Evolutionary conservation across 1,140 invertebrate species (phyloP).

Genomic region (Schlechtendalia chinensis): DNA sequence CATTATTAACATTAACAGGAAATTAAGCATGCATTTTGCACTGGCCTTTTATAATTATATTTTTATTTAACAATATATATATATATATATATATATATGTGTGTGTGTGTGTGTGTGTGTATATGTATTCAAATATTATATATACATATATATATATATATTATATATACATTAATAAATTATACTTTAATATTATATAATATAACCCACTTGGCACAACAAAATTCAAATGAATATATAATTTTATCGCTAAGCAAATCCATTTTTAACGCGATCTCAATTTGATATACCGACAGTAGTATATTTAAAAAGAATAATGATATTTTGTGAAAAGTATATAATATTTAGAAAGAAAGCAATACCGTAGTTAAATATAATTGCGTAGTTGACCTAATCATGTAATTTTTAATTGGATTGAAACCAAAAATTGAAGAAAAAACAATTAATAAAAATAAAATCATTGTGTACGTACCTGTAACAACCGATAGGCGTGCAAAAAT

Average conservation of each 20-base stretch:
- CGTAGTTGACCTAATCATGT: constrained; percentile 41
- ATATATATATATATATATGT: not conserved
- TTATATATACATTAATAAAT: constrained; percentile 1
- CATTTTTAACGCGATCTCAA: constrained; percentile 47
- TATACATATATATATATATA: not conserved
- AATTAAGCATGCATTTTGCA: constrained; percentile 50
- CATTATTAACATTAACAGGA: constrained; percentile 43
- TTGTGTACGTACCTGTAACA: constrained; percentile 44
- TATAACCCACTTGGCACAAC: constrained; percentile 38
- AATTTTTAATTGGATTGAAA: constrained; percentile 9
- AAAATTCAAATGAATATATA: not conserved
- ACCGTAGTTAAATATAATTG: constrained; percentile 21
- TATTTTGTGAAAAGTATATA: constrained; percentile 18
- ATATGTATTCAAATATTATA: not conserved
- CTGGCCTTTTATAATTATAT: constrained; percentile 48
- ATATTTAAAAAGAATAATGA: constrained; percentile 29
- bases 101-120: too few relatives aligned
- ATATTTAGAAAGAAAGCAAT: constrained; percentile 41
- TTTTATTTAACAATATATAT: constrained; percentile 23
- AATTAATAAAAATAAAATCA: constrained; percentile 25
- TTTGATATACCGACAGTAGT: constrained; percentile 32
- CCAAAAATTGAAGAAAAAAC: not conserved
- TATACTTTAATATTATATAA: constrained; percentile 27
- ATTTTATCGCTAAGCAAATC: constrained; percentile 43
- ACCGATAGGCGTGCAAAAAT: not conserved